These are phyloP conservation scores for Lepus townsendii DNA, from an alignment of 2,797 vertebrate genomes.

Conservation along the genomic window DNA sequence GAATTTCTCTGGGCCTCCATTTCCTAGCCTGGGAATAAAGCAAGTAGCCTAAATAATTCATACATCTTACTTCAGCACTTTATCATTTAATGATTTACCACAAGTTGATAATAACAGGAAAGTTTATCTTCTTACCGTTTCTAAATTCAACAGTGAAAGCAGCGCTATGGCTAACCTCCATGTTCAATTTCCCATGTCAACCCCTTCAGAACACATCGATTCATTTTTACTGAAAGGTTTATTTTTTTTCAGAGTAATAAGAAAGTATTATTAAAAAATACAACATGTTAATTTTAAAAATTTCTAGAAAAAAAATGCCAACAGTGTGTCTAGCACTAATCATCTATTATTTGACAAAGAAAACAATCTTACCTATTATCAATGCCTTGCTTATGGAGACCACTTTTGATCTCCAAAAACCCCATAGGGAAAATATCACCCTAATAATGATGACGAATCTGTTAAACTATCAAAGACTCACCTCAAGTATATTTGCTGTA, in stretches of 20 bases:
- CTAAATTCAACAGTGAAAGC: conserved; percentile 24
- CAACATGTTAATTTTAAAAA: neutral
- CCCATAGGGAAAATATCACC: neutral
- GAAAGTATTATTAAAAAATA: conserved; percentile 60
- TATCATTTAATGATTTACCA: conserved; percentile 24
- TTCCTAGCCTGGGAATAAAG: conserved; percentile 19
- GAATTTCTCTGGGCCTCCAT: neutral
- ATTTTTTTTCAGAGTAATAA: conserved; percentile 40
- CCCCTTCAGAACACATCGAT: neutral
- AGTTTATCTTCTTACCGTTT: neutral
- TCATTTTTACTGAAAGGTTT: conserved; percentile 19
- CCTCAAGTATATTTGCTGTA: neutral
- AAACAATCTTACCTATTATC: conserved; percentile 24
- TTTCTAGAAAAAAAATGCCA: neutral
- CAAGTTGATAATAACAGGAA: conserved; percentile 8
- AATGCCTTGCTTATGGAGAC: conserved; percentile 35
- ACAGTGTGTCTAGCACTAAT: neutral
- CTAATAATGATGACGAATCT: neutral
- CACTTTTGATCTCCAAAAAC: conserved; percentile 2
- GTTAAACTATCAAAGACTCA: neutral
- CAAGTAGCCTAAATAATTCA: conserved; percentile 40
- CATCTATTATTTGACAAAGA: conserved; percentile 40
- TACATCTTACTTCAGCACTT: neutral
- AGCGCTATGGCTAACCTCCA: neutral
- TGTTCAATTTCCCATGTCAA: neutral